These are phyloP conservation scores for Epinephelus cyanopodus DNA, from an alignment of 2,113 vertebrate species.

Conservation along the genomic window DNA sequence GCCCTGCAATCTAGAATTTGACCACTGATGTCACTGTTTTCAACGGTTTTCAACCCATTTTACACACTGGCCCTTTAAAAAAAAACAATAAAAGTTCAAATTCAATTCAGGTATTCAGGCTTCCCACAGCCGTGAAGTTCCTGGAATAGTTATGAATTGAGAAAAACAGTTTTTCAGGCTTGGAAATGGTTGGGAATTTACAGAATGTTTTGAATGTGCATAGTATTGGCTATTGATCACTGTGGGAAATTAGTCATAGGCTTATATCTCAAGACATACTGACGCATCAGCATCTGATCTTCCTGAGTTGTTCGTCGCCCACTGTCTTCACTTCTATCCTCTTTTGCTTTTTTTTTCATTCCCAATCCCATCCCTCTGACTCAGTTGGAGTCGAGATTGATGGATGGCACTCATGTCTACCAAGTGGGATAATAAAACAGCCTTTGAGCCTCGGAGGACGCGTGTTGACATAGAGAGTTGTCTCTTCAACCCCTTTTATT, in stretches of 20 bases:
- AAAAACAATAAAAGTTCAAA: background rate
- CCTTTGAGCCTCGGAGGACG: constrained; percentile 16
- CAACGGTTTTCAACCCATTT: too few relatives aligned
- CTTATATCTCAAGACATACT: background rate
- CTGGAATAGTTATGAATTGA: too few relatives aligned
- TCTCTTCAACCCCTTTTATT: constrained; percentile 18
- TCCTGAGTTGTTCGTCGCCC: background rate
- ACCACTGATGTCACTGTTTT: too few relatives aligned
- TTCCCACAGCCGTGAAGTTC: too few relatives aligned
- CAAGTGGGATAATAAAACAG: constrained; percentile 53
- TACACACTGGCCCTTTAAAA: too few relatives aligned
- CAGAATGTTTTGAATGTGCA: too few relatives aligned
- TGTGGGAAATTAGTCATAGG: background rate
- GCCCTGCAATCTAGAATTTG: too few relatives aligned
- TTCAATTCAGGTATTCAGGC: background rate
- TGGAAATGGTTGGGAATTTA: too few relatives aligned
- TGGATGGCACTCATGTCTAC: constrained; percentile 34
- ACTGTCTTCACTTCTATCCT: background rate
- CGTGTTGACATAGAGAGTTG: constrained; percentile 19
- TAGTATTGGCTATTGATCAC: too few relatives aligned
- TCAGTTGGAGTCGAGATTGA: constrained; percentile 33
- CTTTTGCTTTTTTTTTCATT: background rate
- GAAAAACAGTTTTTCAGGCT: too few relatives aligned
- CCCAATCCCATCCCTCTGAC: constrained; percentile 24
- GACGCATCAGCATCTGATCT: background rate